A percentile compares a stretch with the other conserved stretches of the same genome.
Evolutionary conservation across 2,797 vertebrate species (phyloP).

Genomic region (Acanthurus tractus): DNA sequence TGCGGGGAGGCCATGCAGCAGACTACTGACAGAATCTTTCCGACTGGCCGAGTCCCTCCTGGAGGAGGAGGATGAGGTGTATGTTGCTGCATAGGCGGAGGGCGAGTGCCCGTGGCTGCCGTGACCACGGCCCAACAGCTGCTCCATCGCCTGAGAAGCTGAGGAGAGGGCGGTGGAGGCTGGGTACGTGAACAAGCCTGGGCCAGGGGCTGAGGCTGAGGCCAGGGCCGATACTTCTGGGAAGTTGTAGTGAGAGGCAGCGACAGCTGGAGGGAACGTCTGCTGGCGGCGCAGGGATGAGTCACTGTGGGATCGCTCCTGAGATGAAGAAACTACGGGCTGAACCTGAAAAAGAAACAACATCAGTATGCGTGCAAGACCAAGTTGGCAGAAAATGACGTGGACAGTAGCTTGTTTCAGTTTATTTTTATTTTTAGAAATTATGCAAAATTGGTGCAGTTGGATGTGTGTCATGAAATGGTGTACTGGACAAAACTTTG

Average conservation of each 20-base stretch:
- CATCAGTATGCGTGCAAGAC: constrained; percentile 5
- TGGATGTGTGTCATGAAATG: too few relatives aligned
- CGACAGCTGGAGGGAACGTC: constrained; percentile 87
- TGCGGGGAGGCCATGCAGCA: constrained; percentile 92
- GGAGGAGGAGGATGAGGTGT: constrained; percentile 84
- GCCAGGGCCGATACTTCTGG: constrained; percentile 92
- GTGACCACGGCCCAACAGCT: constrained; percentile 83
- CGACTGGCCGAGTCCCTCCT: constrained; percentile 87
- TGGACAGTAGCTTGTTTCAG: neutral
- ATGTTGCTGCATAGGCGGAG: constrained; percentile 86
- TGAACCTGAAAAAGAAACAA: constrained; percentile 84
- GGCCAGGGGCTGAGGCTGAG: constrained; percentile 70
- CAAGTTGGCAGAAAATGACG: neutral
- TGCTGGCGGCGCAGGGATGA: constrained; percentile 89
- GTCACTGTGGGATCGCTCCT: constrained; percentile 86
- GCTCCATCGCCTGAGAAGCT: constrained; percentile 93
- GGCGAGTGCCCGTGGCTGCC: constrained; percentile 79
- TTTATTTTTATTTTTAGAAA: too few relatives aligned
- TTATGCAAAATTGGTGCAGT: too few relatives aligned
- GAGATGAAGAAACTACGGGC: constrained; percentile 89
- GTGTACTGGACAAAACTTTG: too few relatives aligned
- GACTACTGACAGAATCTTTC: constrained; percentile 88
- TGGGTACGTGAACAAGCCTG: constrained; percentile 92
- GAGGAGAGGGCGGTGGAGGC: constrained; percentile 91
- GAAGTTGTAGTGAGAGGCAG: constrained; percentile 92